Percentiles rank a stretch among this genome's conserved stretches.
Conservation (phyloP, 2,888 invertebrate genomes). For the Argynnis bischoffii region DNA sequence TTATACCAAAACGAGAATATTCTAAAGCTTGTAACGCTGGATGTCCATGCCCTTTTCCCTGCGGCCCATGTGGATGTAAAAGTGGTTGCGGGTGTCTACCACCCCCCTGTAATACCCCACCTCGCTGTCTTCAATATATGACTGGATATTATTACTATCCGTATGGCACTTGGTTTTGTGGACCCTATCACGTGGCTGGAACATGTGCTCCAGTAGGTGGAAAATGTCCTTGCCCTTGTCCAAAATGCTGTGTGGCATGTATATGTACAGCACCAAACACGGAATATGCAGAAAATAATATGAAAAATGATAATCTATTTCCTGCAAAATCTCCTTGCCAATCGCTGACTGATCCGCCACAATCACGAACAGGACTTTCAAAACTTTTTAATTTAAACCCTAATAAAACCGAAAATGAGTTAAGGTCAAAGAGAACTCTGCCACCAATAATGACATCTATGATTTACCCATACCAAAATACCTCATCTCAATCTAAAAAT, state of each 20-base stretch:
- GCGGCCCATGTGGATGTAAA: conserved; percentile 52
- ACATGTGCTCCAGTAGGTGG: conserved; percentile 52
- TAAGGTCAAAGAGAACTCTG: background rate
- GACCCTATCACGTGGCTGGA: conserved; percentile 65
- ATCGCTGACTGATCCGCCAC: background rate
- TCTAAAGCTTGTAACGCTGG: conserved; percentile 41
- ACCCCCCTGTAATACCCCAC: conserved; percentile 62
- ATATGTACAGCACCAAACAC: conserved; percentile 27
- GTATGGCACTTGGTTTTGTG: conserved; percentile 70
- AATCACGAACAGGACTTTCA: background rate
- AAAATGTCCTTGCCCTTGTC: conserved; percentile 34
- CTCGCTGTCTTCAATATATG: conserved; percentile 66
- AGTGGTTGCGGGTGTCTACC: conserved; percentile 57
- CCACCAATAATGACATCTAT: conserved; percentile 3
- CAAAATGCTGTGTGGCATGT: conserved; percentile 32
- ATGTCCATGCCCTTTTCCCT: conserved; percentile 50
- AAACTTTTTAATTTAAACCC: background rate
- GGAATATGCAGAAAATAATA: background rate
- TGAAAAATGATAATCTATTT: conserved; percentile 5
- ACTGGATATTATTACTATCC: conserved; percentile 73
- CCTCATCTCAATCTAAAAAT: background rate
- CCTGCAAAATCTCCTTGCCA: conserved; percentile 25
- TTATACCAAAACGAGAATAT: conserved; percentile 43
- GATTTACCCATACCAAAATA: background rate
- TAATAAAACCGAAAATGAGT: background rate